Evolutionary conservation across 2,797 vertebrate genomes (phyloP), one percentile per base, ranked within the genome.

Genomic region (Takifugu rubripes): DNA sequence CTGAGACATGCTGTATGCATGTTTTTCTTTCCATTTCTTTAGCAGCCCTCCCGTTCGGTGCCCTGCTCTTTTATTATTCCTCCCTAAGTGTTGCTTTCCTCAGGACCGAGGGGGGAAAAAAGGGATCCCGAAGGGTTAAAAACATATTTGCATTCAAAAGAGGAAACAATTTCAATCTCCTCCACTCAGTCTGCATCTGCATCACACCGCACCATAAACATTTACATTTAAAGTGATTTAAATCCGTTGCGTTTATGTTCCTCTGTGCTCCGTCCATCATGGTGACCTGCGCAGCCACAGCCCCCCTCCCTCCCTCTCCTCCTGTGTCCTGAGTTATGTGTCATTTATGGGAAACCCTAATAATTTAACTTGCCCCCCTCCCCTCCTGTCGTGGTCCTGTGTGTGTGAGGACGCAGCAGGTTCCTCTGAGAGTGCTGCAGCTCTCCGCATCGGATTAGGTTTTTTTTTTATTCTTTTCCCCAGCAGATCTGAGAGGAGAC

Each of bases 181-280:
- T 70, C 70, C 78, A 71, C 84, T 85, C 78, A 72, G 77, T 88
- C 84, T 72, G 68, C 89, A 90, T 91, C 88, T 87, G 84, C 84
- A 87, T 89, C 81, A 79, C 78, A 77, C 81, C 56, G 46, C 43
- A 21, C 80, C 78, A 90, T 90, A 92, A 92, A 92, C 89, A 91
- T 92, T 91, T 90, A 90, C 90, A 91, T 92, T 91, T 90, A 91
- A 90, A 91, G 88, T 89, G 90, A 91, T 92, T 91, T 90, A 91
- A 90, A 88, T 86, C 84, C 79, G 75, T 72, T 75, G 82, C 88
- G 71, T 90, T 90, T 87, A 87, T 87, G 88, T 90, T 80, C 75
- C 84, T 84, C 77, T 77, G 81, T 73, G 73, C 77, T 80, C 78
- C 81, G 88, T 91, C 87, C 83, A 89, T 91, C 90, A 90, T 84